phyloP scores from a whole-genome alignment of 2,797 vertebrate genomes.

The Anguilla anguilla region DNA sequence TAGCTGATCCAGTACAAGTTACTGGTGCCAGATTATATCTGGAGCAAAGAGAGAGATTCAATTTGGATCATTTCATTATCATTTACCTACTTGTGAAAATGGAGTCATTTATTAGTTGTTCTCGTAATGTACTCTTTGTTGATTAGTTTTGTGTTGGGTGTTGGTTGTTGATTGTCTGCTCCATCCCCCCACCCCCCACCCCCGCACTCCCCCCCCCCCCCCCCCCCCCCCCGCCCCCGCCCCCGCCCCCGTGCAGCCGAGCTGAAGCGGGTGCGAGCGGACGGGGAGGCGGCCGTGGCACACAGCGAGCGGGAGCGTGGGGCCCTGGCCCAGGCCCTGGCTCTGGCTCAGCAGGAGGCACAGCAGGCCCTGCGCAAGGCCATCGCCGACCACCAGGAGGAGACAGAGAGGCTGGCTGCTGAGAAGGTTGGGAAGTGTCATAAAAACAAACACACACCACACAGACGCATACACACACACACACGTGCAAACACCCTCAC shows the following conservation, averaged over 20 bases:
- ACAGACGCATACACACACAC: too few relatives aligned
- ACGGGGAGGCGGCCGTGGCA: constrained; percentile 60
- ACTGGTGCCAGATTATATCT: background rate
- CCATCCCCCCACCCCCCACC: background rate
- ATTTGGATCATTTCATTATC: background rate
- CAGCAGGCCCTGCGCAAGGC: constrained; percentile 72
- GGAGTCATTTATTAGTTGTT: too few relatives aligned
- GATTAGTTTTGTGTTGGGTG: too few relatives aligned
- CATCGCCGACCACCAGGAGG: constrained; percentile 79
- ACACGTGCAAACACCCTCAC: too few relatives aligned
- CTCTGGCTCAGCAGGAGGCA: constrained; percentile 72
- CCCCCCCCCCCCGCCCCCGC: background rate
- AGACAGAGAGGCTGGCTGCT: constrained; percentile 73
- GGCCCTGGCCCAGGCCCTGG: constrained; percentile 68
- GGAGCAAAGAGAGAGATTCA: background rate
- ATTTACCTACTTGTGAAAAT: too few relatives aligned
- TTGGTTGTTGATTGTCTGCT: background rate
- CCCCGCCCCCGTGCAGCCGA: constrained; percentile 70
- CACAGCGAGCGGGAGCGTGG: constrained; percentile 78
- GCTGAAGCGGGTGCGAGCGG: constrained; percentile 69
- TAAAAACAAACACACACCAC: too few relatives aligned
- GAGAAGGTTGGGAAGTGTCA: constrained; percentile 75
- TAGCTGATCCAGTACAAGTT: background rate
- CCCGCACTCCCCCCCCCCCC: background rate
- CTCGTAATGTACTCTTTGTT: background rate